Evolutionary conservation across 1,140 invertebrate species (phyloP).

Genomic region (Orchestia grillus): DNA sequence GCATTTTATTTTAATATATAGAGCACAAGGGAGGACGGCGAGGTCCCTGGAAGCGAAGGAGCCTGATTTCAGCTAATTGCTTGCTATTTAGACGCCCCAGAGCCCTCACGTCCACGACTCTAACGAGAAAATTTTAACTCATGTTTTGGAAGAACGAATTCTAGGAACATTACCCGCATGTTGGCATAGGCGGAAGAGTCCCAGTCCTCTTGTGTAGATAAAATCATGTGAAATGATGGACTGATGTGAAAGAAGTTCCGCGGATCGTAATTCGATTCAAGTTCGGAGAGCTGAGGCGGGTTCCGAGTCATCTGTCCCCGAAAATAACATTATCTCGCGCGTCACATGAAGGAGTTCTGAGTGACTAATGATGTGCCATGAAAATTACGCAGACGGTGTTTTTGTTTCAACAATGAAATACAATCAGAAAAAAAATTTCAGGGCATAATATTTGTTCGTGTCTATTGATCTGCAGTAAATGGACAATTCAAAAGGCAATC

Average conservation of each 20-base stretch:
- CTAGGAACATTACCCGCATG: conserved; percentile 26
- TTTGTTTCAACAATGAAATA: no score
- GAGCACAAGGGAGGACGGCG: neutral
- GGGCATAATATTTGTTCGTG: no score
- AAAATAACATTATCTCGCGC: no score
- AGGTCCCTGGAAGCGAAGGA: neutral
- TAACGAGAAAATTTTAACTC: conserved; percentile 35
- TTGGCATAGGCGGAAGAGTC: neutral
- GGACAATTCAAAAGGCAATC: no score
- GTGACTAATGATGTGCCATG: no score
- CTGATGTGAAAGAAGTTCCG: neutral
- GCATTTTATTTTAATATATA: conserved; percentile 51
- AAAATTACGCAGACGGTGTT: no score
- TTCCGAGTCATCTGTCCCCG: no score
- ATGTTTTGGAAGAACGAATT: conserved; percentile 47
- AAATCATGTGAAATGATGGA: neutral
- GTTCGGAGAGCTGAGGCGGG: no score
- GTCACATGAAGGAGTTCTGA: no score
- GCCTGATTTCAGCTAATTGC: conserved; percentile 42
- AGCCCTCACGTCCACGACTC: neutral
- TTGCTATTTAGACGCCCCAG: conserved; percentile 17
- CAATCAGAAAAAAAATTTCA: no score
- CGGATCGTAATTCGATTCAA: neutral
- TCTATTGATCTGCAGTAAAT: no score
- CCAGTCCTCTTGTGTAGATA: neutral